A percentile compares a stretch with the other conserved stretches of the same genome.
Conservation (phyloP, 30 jellyfish, hydroid and myxozoan genomes). For the Cassiopea xamachana region DNA sequence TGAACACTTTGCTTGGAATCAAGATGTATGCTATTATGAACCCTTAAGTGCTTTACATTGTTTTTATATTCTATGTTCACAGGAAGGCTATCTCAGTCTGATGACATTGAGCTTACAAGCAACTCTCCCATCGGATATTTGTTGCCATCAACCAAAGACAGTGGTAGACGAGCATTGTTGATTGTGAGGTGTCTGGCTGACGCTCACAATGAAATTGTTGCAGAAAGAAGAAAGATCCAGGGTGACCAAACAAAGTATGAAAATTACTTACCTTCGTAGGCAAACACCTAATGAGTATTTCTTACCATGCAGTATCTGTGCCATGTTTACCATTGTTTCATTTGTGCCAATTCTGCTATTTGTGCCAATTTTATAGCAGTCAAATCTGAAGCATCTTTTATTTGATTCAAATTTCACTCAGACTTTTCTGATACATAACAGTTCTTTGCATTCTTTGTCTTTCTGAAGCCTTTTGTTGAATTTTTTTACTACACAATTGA, state of each 20-base stretch:
- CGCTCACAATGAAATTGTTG: not conserved
- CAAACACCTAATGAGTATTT: not conserved
- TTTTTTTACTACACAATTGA: no score
- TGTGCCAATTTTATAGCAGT: no score
- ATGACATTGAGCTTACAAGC: constrained; percentile 7
- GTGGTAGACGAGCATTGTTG: not conserved
- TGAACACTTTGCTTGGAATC: no score
- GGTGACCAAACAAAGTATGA: not conserved
- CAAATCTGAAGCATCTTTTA: no score
- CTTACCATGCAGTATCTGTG: not conserved
- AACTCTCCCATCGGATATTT: constrained; percentile 40
- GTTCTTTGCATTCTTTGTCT: no score
- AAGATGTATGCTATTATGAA: no score
- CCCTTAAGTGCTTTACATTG: no score
- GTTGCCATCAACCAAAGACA: constrained; percentile 2
- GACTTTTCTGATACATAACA: no score
- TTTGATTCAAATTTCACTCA: no score
- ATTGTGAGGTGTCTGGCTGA: not conserved
- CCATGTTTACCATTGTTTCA: no score
- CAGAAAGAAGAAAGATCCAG: not conserved
- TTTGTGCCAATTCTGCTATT: no score
- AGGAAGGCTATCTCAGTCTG: not conserved
- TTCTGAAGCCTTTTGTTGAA: no score
- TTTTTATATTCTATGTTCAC: not conserved
- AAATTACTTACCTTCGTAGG: not conserved